Evolutionary conservation across 2,888 invertebrate genomes (phyloP).

Genomic region (Mesorhabditis belari): DNA sequence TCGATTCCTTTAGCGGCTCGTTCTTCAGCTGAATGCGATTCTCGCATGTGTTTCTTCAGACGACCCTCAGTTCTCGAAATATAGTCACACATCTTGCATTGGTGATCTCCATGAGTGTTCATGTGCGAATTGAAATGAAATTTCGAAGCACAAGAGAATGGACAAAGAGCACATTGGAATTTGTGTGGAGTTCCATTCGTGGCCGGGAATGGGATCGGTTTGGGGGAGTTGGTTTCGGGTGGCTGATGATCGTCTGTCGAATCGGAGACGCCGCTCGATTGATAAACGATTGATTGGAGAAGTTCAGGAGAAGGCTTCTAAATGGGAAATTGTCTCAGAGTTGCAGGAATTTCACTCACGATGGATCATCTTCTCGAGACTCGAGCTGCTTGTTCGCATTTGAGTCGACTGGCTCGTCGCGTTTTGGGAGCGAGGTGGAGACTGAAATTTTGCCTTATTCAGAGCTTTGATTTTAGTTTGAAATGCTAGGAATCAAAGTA

Average conservation of each 20-base stretch:
- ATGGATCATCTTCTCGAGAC: not conserved
- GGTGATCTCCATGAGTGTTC: conserved; percentile 60
- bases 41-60: conserved; percentile 60
- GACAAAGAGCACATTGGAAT: conserved; percentile 55
- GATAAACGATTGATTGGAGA: conserved; percentile 22
- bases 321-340: conserved; percentile 1
- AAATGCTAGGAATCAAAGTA: not conserved
- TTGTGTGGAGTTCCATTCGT: conserved; percentile 20
- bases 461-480: not conserved
- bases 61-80: conserved; percentile 55
- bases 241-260: conserved; percentile 4
- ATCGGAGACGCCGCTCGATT: conserved; percentile 5
- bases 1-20: conserved; percentile 50
- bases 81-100: conserved; percentile 61
- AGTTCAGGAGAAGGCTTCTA: conserved; percentile 16
- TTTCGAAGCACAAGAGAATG: conserved; percentile 55
- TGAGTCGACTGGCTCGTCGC: too few species aligned
- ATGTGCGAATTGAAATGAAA: conserved; percentile 61
- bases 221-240: conserved; percentile 10
- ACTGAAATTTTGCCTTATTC: too few species aligned
- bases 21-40: conserved; percentile 57
- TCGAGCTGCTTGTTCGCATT: not conserved
- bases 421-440: too few species aligned
- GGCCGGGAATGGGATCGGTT: conserved; percentile 23
- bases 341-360: conserved; percentile 1